These are phyloP conservation scores for Lepus timidus DNA, from an alignment of 2,113 vertebrate species.

Conservation along the genomic window DNA sequence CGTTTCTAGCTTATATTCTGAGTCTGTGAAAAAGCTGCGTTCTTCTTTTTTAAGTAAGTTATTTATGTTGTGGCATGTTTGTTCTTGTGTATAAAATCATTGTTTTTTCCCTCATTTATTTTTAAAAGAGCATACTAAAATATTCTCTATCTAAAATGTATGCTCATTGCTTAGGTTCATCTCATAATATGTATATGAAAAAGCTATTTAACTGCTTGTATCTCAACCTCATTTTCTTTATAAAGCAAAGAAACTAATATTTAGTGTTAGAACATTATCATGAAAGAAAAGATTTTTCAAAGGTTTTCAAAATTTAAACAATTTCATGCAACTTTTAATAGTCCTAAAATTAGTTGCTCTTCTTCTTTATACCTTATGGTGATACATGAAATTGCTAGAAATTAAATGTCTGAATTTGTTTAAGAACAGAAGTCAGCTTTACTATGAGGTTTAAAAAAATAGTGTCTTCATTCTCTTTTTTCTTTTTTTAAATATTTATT, in stretches of 20 bases:
- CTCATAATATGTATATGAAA: conserved; percentile 40
- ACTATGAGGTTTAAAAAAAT: background rate
- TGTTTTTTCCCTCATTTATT: background rate
- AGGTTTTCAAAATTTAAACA: background rate
- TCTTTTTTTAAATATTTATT: background rate
- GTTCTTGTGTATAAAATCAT: conserved; percentile 46
- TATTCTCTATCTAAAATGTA: background rate
- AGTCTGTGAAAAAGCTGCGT: conserved; percentile 95
- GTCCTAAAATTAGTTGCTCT: conserved; percentile 21
- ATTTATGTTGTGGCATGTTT: conserved; percentile 77
- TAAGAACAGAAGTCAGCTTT: background rate
- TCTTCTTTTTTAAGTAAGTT: conserved; percentile 96
- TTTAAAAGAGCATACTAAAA: conserved; percentile 42
- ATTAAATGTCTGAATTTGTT: conserved; percentile 37
- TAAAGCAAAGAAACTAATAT: conserved; percentile 22
- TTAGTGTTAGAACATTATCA: background rate
- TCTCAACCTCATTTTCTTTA: background rate
- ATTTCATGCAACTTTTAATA: conserved; percentile 27
- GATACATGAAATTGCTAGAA: conserved; percentile 63
- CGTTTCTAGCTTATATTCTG: conserved; percentile 91
- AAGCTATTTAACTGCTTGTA: conserved; percentile 33
- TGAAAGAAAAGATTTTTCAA: background rate
- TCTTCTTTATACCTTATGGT: background rate
- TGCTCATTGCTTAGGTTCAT: conserved; percentile 22
- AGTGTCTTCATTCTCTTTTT: conserved; percentile 34